phyloP scores from a whole-genome alignment of 2,113 vertebrate species.

The Hipposideros armiger region DNA sequence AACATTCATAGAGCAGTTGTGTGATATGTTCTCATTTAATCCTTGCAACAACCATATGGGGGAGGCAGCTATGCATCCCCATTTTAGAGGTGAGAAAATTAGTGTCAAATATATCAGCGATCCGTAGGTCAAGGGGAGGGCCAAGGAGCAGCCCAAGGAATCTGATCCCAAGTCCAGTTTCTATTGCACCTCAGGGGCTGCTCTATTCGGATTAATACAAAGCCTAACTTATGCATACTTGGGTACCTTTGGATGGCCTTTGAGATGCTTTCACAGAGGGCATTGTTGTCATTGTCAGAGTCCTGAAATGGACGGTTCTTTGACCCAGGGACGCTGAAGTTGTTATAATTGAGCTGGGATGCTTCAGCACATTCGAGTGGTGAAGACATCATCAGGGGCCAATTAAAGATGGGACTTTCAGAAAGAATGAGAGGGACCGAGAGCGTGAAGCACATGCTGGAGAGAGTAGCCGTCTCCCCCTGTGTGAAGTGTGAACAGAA shows the following conservation, averaged over 20 bases:
- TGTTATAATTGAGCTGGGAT: not conserved
- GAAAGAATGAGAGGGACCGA: not conserved
- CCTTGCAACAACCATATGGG: not conserved
- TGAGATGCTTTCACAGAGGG: not conserved
- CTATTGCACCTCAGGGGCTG: not conserved
- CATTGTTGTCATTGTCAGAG: not conserved
- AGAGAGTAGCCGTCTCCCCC: not conserved
- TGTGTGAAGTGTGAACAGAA: not conserved
- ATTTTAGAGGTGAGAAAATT: not conserved
- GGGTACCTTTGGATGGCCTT: not conserved
- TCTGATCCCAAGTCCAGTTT: not conserved
- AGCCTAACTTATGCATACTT: not conserved
- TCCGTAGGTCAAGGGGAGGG: not conserved
- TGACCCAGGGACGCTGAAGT: not conserved
- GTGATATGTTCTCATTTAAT: not conserved
- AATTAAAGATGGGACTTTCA: not conserved
- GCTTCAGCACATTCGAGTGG: not conserved
- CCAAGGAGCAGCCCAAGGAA: not conserved
- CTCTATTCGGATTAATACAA: not conserved
- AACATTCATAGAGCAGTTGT: not conserved
- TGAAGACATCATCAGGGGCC: not conserved
- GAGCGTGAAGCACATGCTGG: not conserved
- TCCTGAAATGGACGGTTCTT: not conserved
- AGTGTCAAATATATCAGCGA: not conserved
- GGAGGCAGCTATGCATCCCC: not conserved